Base-by-base conservation (phyloP, 1,140 invertebrate species). In the Plectrocnemia conspersa region DNA sequence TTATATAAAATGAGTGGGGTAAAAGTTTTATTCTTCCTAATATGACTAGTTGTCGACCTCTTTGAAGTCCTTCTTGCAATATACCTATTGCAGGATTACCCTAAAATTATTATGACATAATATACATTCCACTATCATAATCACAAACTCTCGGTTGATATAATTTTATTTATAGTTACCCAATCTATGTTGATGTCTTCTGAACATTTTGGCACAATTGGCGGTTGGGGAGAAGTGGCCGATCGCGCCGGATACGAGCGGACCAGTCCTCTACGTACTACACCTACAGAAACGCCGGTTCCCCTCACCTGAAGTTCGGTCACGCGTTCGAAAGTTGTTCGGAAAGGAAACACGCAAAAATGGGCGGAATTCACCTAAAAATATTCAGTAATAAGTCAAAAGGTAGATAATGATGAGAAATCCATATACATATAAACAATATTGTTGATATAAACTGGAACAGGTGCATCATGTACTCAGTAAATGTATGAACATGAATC, bases 1-100 rank as follows among this genome's bases (percentile, higher is more conserved):
- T 86, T 19, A 88, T 71, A 58, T 78, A 80, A 66, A 88, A 85
- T 59, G 80, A 80, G 53, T 82, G 76, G 16, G 82, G 82, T 27
- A 84, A 67, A 19, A 84, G 65, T 62, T 82, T 82, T 21, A 84
- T 70, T 62, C 76, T 71, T 11, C 81, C 82, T 54, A 72, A 71
- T 33, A 84, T 77, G 57, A 77, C 72, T 11, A 84, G 54, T 52
- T 70, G 70, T 52, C 73, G 66, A 1, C 79, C 81, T 48, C 66
- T 52, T 16, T 62, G 63, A 48, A 84, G 69, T 7, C 70, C 64
- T 23, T 65, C 64, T 13, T 67, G 66, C 22, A 81, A 63, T 33
- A 68, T 63, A n/a, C 75, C 69, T 2, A 67, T 53, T n/a, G 52
- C 56, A n/a, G 56, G 54, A 29, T 56, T 47, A 15, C 32, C 54